These are phyloP conservation scores for Lepidonotus clava DNA, from an alignment of 2,888 invertebrate species.

Conservation along the genomic window DNA sequence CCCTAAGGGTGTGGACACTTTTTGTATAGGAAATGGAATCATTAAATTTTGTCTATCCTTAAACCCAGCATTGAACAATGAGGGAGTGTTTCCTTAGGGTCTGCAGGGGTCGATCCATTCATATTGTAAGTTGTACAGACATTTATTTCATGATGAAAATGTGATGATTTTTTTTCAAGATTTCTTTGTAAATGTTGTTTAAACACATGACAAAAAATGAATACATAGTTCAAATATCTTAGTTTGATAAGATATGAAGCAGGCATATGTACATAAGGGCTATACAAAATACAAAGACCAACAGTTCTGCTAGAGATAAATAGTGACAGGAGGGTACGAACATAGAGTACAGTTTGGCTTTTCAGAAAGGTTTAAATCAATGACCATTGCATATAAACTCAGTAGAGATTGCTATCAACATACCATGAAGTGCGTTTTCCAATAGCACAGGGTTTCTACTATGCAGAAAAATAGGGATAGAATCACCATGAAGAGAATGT, in stretches of 20 bases:
- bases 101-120: too few relatives aligned
- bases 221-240: neutral
- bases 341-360: too few relatives aligned
- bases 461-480: neutral
- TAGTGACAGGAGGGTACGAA: too few relatives aligned
- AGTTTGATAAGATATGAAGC: neutral
- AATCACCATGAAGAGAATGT: neutral
- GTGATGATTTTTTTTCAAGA: neutral
- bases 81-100: too few relatives aligned
- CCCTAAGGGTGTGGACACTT: neutral
- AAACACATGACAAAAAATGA: neutral
- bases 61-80: too few relatives aligned
- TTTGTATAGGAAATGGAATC: too few relatives aligned
- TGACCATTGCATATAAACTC: neutral
- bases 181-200: neutral
- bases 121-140: neutral
- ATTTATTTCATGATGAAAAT: neutral
- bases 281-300: too few relatives aligned
- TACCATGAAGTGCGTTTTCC: neutral
- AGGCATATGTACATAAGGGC: neutral
- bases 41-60: too few relatives aligned
- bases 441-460: neutral
- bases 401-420: neutral
- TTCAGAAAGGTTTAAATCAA: conserved; percentile 1
- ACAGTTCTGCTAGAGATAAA: too few relatives aligned